phyloP scores from a whole-genome alignment of 2,797 vertebrate genomes.

The Phalanger gymnotis region DNA sequence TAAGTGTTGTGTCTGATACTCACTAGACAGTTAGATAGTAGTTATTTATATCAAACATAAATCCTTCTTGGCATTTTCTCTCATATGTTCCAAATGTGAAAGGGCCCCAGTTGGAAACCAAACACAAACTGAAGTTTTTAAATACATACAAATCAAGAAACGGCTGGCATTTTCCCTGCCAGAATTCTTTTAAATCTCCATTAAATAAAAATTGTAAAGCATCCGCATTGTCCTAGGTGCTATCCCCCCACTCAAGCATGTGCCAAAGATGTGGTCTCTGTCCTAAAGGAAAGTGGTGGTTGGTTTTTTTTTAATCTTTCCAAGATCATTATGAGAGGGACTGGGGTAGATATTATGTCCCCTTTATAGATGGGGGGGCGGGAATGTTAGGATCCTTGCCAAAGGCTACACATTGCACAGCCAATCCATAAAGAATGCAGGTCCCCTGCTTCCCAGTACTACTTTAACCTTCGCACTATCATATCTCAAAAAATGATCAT shows the following conservation, averaged over 20 bases:
- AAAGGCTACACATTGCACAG: conserved; percentile 13
- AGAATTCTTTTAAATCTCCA: background rate
- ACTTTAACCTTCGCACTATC: background rate
- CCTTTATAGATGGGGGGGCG: conserved; percentile 26
- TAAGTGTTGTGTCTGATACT: background rate
- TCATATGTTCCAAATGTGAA: conserved; percentile 26
- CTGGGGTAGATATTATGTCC: background rate
- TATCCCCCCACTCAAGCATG: background rate
- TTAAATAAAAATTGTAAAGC: conserved; percentile 25
- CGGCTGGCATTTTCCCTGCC: conserved; percentile 25
- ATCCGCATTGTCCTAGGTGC: background rate
- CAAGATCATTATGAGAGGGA: background rate
- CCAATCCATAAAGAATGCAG: conserved; percentile 20
- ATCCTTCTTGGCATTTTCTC: background rate
- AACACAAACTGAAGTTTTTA: conserved; percentile 19
- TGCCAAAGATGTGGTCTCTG: conserved; percentile 37
- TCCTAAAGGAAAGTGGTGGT: background rate
- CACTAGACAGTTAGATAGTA: background rate
- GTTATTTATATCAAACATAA: conserved; percentile 23
- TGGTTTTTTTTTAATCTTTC: background rate
- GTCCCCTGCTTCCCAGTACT: background rate
- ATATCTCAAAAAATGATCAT: conserved; percentile 40
- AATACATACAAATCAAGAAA: conserved; percentile 34
- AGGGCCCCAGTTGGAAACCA: background rate
- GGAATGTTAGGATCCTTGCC: background rate